Evolutionary conservation across 2,113 vertebrate species (phyloP), one percentile per base, ranked within the genome.

Genomic region (Gymnorhina tibicen): DNA sequence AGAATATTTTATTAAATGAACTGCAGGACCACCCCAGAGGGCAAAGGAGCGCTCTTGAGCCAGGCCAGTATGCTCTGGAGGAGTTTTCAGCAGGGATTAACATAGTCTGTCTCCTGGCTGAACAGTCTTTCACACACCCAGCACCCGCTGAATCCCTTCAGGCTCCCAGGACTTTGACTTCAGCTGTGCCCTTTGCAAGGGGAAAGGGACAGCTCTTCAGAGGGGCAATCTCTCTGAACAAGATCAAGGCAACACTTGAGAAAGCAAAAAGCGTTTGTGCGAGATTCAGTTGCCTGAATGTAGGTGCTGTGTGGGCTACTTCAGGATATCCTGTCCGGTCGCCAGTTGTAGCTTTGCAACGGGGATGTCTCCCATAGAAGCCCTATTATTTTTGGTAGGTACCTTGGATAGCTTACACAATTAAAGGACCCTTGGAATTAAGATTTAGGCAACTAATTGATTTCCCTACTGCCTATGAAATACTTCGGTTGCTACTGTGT

Each of bases 141-240:
- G 24, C 7, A 56, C 6, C 3, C 0, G 0, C 30, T 39, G 46
- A 77, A 66, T 56, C 16, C 9, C 21, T 70, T n/a, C 32, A 30
- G 11, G 17, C 11, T 70, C 11, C 30, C 30, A 66, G 28, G 66
- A 74, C 12, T 69, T 50, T 11, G 33, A 10, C 33, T 92, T 75
- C 28, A 30, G 0, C 18, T 44, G 14, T 16, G 56, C 6, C n/a
- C 33, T n/a, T 56, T 12, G 7, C 0, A 4, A 62, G 10, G 30
- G 21, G 13, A 81, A 30, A 22, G 35, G 23, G 5, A 24, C 27
- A 81, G 32, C 27, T 42, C 21, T 50, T 76, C 7, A 15, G 73
- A 58, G 21, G 3, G 8, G 22, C 1, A 26, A 16, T 27, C n/a
- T 77, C 46, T 32, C 56, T 87, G 56, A 39, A 22, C 15, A 59